Evolutionary conservation across 2,888 invertebrate genomes (phyloP).

Genomic region (Cryptocheilus praepositus): DNA sequence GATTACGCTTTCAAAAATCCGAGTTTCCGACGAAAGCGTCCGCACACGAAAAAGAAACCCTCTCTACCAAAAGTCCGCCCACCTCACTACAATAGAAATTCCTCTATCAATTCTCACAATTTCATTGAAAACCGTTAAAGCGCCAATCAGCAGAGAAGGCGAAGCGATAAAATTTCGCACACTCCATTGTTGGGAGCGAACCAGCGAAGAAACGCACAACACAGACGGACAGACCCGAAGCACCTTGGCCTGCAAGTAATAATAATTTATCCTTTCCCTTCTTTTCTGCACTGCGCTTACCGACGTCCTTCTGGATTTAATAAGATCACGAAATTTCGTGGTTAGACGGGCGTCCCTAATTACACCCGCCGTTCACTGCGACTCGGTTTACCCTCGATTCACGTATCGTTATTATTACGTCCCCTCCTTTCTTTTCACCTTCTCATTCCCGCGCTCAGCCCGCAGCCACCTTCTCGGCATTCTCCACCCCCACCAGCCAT

Average conservation of each 20-base stretch:
- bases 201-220: too few species aligned
- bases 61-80: too few species aligned
- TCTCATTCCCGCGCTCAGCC: background rate
- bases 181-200: too few species aligned
- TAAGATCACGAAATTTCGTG: slow-evolving; percentile 73
- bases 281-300: slow-evolving; percentile 37
- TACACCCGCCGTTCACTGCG: slow-evolving; percentile 58
- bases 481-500: background rate
- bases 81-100: too few species aligned
- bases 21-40: too few species aligned
- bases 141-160: too few species aligned
- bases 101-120: too few species aligned
- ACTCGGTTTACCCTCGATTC: slow-evolving; percentile 55
- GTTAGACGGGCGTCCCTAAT: slow-evolving; percentile 67
- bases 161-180: too few species aligned
- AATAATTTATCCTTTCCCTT: slow-evolving; percentile 58
- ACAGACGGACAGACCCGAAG: slow-evolving; percentile 1
- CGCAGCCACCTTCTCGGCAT: slow-evolving; percentile 3
- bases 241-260: slow-evolving; percentile 52
- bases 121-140: too few species aligned
- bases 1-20: too few species aligned
- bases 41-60: too few species aligned
- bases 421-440: slow-evolving; percentile 13
- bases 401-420: slow-evolving; percentile 52
- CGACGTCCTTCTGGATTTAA: slow-evolving; percentile 62